phyloP scores from a whole-genome alignment of 2,797 vertebrate genomes.

The Ciconia nigra region DNA sequence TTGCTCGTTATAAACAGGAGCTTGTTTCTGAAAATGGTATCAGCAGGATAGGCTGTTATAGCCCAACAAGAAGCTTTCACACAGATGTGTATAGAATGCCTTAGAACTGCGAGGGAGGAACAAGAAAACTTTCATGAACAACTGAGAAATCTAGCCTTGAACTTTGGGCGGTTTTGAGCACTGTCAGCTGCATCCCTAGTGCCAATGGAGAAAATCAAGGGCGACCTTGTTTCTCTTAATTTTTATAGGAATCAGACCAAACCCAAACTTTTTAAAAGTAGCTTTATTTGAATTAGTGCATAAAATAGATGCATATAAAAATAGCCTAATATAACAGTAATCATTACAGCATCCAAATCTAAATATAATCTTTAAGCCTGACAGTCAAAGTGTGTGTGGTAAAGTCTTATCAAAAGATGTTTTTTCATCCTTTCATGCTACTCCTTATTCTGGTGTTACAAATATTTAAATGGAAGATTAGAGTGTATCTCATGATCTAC shows the following conservation, averaged over 20 bases:
- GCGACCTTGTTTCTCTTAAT: neutral
- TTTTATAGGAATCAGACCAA: neutral
- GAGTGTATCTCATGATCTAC: neutral
- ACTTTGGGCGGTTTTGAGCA: neutral
- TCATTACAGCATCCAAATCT: neutral
- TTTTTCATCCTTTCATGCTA: neutral
- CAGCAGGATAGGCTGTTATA: neutral
- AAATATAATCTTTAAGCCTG: neutral
- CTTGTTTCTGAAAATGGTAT: neutral
- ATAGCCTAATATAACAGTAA: neutral
- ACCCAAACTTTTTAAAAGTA: neutral
- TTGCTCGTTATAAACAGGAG: neutral
- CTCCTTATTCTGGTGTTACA: neutral
- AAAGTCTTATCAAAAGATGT: neutral
- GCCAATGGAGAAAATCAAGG: neutral
- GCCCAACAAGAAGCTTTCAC: neutral
- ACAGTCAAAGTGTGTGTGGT: neutral
- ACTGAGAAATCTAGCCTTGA: neutral
- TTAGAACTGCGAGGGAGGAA: neutral
- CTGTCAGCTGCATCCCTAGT: neutral
- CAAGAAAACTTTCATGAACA: neutral
- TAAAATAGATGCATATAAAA: neutral
- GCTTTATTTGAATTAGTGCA: neutral
- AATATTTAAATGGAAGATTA: neutral
- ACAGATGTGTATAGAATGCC: neutral